A percentile compares a stretch with the other conserved stretches of the same genome.
Conservation (phyloP, 2,113 vertebrate genomes). For the Gambusia affinis region DNA sequence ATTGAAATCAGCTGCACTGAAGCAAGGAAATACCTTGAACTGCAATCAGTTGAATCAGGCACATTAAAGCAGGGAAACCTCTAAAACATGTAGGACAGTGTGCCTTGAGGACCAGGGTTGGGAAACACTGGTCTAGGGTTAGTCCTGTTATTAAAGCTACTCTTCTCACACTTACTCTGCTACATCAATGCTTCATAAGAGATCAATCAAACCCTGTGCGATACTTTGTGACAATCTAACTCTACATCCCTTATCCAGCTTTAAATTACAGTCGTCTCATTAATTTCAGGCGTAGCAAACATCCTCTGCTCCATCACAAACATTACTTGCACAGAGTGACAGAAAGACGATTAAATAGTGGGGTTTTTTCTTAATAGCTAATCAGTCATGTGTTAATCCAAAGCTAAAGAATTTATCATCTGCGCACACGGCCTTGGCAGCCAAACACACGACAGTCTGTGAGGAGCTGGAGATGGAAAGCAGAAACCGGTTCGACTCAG, state of each 20-base stretch:
- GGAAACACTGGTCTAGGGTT: not conserved
- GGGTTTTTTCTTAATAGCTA: not conserved
- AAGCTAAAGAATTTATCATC: not conserved
- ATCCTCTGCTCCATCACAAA: not conserved
- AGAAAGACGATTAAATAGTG: not conserved
- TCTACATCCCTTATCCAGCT: not conserved
- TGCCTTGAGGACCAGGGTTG: no score
- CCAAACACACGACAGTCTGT: conserved; percentile 2
- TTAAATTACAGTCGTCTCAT: not conserved
- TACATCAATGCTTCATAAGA: not conserved
- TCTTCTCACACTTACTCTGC: not conserved
- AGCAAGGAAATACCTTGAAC: no score
- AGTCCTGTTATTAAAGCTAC: not conserved
- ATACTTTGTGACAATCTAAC: not conserved
- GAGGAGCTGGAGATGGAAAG: conserved; percentile 1
- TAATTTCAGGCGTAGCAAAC: not conserved
- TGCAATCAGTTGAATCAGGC: no score
- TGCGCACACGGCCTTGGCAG: not conserved
- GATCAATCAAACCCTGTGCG: not conserved
- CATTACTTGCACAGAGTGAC: not conserved
- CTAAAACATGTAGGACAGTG: no score
- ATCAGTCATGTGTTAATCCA: not conserved
- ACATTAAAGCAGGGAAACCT: no score
- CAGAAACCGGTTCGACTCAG: conserved; percentile 6
- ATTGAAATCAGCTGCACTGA: no score